A percentile compares a stretch with the other conserved stretches of the same genome.
Conservation (phyloP, 1,140 invertebrate genomes). For the Fopius arisanus region DNA sequence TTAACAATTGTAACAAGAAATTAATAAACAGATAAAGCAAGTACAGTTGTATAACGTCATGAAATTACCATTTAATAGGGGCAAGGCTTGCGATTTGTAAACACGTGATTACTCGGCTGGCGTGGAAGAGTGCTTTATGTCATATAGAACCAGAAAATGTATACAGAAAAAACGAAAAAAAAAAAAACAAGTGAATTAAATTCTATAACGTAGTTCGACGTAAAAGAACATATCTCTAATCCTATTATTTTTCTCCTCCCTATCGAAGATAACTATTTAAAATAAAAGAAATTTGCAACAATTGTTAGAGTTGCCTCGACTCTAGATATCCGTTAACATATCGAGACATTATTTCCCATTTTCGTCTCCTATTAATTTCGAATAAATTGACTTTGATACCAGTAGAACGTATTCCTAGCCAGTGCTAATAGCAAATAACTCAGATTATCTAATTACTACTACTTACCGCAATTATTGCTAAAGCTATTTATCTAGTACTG, state of each 20-base stretch:
- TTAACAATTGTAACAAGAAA: conserved; percentile 29
- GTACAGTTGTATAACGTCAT: conserved; percentile 34
- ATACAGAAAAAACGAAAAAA: conserved; percentile 20
- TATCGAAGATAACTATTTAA: background rate
- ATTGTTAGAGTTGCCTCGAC: background rate
- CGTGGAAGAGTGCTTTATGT: conserved; percentile 44
- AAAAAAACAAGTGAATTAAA: conserved; percentile 14
- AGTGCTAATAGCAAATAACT: conserved; percentile 13
- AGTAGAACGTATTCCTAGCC: background rate
- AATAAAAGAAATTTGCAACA: background rate
- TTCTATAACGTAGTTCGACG: background rate
- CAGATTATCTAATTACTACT: conserved; percentile 15
- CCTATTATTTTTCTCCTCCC: background rate
- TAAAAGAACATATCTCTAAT: conserved; percentile 1
- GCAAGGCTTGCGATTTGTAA: conserved; percentile 39
- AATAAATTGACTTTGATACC: background rate
- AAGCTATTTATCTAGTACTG: conserved; percentile 9
- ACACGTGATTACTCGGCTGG: conserved; percentile 42
- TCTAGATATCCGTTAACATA: background rate
- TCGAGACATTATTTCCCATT: background rate
- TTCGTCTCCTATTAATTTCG: background rate
- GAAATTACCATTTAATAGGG: conserved; percentile 32
- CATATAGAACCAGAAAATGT: conserved; percentile 31
- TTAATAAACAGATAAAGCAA: conserved; percentile 31
- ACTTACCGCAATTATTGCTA: conserved; percentile 3